These are phyloP conservation scores for Saccopteryx bilineata DNA, from an alignment of 2,113 vertebrate genomes.

Conservation along the genomic window DNA sequence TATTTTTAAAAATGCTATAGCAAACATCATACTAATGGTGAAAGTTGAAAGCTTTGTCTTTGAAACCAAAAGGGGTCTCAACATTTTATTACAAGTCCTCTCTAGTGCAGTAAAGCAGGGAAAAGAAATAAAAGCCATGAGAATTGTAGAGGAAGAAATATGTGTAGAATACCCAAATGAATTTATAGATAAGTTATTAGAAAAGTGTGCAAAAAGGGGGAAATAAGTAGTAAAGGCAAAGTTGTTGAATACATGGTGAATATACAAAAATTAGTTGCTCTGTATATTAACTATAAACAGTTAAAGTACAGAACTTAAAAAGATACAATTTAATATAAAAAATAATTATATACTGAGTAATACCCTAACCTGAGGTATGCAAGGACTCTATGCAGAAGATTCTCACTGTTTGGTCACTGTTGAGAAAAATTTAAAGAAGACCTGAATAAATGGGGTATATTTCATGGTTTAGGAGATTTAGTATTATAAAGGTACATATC, in stretches of 20 bases:
- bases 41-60: background rate
- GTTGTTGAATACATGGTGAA: background rate
- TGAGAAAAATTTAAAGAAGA: background rate
- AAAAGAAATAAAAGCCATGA: background rate
- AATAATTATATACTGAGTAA: background rate
- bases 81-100: background rate
- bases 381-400: background rate
- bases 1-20: background rate
- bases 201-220: background rate
- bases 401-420: background rate
- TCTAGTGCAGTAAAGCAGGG: background rate
- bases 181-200: background rate
- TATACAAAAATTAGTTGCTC: background rate
- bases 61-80: background rate
- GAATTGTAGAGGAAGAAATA: background rate
- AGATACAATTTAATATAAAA: background rate
- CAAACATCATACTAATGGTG: background rate
- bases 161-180: background rate
- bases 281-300: background rate
- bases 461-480: background rate
- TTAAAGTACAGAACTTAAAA: background rate
- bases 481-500: no score
- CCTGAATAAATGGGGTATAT: background rate
- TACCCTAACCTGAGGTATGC: background rate
- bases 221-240: background rate